Evolutionary conservation across 2,888 invertebrate genomes (phyloP).

Genomic region (Bhutanitis thaidina): DNA sequence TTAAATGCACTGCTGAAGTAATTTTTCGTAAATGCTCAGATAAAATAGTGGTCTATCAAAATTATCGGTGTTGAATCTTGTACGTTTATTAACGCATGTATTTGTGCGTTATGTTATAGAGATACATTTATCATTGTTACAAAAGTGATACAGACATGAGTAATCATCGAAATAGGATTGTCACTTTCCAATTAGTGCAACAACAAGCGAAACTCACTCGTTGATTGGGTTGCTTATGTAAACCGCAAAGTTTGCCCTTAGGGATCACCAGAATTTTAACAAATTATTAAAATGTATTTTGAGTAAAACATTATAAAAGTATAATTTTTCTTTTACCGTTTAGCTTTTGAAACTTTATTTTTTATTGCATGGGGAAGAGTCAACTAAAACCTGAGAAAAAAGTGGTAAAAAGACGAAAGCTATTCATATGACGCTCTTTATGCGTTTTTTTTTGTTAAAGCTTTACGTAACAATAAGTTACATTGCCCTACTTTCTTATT

Average conservation of each 20-base stretch:
- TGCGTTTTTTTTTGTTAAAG: neutral
- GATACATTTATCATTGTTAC: too few species aligned
- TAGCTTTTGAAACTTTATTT: too few species aligned
- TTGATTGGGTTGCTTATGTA: slow-evolving; percentile 24
- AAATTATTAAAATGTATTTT: too few species aligned
- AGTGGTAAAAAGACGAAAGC: neutral
- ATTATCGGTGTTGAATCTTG: too few species aligned
- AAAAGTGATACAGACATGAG: slow-evolving; percentile 45
- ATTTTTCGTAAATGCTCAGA: too few species aligned
- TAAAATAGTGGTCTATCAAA: too few species aligned
- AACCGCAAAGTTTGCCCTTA: slow-evolving; percentile 14
- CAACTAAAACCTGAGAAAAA: neutral
- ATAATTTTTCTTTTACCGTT: too few species aligned
- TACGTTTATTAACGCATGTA: too few species aligned
- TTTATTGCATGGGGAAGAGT: neutral
- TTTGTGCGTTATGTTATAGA: too few species aligned
- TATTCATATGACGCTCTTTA: slow-evolving; percentile 1
- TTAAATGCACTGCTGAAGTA: too few species aligned
- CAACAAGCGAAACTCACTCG: slow-evolving; percentile 44
- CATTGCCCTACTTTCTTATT: neutral
- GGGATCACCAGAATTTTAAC: neutral
- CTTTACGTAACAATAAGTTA: slow-evolving; percentile 2
- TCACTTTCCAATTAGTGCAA: slow-evolving; percentile 69
- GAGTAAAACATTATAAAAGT: too few species aligned
- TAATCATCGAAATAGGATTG: slow-evolving; percentile 73